These are phyloP conservation scores for Spisula subtruncata DNA, from an alignment of 2,888 invertebrate species.

Conservation along the genomic window DNA sequence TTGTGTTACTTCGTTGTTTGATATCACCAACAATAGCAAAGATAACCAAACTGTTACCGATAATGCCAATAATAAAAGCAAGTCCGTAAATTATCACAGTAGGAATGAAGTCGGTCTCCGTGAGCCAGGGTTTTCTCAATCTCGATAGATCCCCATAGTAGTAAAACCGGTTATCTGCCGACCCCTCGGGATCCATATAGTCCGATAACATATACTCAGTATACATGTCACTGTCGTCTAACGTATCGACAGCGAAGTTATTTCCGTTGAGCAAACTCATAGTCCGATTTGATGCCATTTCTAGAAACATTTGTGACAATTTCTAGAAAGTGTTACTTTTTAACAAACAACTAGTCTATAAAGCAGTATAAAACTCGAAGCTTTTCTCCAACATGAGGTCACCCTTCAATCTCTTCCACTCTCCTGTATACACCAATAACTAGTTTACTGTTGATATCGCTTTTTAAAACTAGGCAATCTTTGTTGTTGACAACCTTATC, in stretches of 20 bases:
- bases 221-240: background rate
- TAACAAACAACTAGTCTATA: background rate
- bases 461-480: too few species aligned
- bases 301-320: background rate
- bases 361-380: too few species aligned
- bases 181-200: background rate
- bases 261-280: background rate
- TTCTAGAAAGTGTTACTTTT: background rate
- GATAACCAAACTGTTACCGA: conserved; percentile 88
- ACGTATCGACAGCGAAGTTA: background rate
- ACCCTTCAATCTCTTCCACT: too few species aligned
- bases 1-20: conserved; percentile 84
- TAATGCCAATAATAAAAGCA: conserved; percentile 87
- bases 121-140: conserved; percentile 77
- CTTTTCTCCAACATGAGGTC: too few species aligned
- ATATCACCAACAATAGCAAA: conserved; percentile 87
- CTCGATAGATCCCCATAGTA: conserved; percentile 76
- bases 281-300: background rate
- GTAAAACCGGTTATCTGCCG: conserved; percentile 62
- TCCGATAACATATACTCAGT: conserved; percentile 10
- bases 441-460: too few species aligned
- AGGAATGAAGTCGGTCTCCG: conserved; percentile 76
- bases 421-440: too few species aligned
- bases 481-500: too few species aligned
- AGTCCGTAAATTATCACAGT: conserved; percentile 77